These are phyloP conservation scores for Teinopalpus imperialis DNA, from an alignment of 2,888 invertebrate species.

Conservation along the genomic window DNA sequence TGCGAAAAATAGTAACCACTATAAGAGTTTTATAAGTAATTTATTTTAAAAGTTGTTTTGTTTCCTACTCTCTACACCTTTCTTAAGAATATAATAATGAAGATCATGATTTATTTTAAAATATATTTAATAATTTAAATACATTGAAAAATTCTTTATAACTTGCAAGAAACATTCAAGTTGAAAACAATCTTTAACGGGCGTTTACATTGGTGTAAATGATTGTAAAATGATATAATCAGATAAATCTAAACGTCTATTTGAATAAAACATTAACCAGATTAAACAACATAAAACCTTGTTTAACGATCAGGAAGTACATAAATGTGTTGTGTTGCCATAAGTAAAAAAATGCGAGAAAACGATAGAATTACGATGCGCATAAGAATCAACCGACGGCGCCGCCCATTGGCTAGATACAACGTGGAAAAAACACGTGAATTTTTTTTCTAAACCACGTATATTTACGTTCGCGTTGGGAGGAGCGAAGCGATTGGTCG, in stretches of 20 bases:
- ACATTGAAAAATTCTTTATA: too few relatives aligned
- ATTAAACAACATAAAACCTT: slow-evolving; percentile 16
- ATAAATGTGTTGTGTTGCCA: slow-evolving; percentile 13
- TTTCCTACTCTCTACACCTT: too few relatives aligned
- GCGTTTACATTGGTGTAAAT: too few relatives aligned
- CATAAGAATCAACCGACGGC: slow-evolving; percentile 45
- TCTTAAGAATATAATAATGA: too few relatives aligned
- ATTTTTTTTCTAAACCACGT: slow-evolving; percentile 75
- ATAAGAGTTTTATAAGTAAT: too few relatives aligned
- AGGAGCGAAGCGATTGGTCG: slow-evolving; percentile 58
- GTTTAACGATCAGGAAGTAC: slow-evolving; percentile 20
- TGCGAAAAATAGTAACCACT: slow-evolving; percentile 7
- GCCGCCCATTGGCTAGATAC: slow-evolving; percentile 63
- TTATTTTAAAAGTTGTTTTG: too few relatives aligned
- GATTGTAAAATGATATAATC: slow-evolving; percentile 12
- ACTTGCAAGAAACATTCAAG: too few relatives aligned
- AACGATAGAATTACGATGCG: slow-evolving; percentile 58
- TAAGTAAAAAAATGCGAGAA: slow-evolving; percentile 47
- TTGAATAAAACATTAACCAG: slow-evolving; percentile 24
- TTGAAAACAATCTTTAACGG: too few relatives aligned
- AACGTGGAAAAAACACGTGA: slow-evolving; percentile 76
- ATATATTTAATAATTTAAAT: too few relatives aligned
- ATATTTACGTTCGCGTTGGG: slow-evolving; percentile 66
- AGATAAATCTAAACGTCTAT: slow-evolving; percentile 6
- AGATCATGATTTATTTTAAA: too few relatives aligned